phyloP scores from a whole-genome alignment of 2,113 vertebrate genomes.

The Pseudorectes ferrugineus region DNA sequence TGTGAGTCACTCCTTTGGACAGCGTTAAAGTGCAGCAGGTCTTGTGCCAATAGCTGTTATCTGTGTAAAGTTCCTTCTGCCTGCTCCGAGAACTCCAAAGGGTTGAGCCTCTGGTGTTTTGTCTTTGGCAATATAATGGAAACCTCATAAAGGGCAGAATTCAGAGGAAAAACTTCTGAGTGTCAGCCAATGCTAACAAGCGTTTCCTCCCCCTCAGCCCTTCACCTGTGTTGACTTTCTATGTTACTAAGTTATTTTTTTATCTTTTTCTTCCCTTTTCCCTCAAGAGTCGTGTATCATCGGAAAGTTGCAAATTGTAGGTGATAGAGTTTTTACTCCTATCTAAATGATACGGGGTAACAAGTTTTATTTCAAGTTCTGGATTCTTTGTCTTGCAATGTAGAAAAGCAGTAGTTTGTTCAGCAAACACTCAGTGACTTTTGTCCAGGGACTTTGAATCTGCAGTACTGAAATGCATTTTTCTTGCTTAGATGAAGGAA shows the following conservation, averaged over 20 bases:
- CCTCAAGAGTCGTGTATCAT: accelerated
- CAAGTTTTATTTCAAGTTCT: not conserved
- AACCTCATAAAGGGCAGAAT: not conserved
- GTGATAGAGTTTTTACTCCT: not conserved
- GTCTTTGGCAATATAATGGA: not conserved
- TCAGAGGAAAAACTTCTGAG: not conserved
- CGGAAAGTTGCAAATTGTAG: not conserved
- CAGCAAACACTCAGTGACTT: not conserved
- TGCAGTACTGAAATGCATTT: not conserved
- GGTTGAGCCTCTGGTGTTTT: not conserved
- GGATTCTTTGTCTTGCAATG: not conserved
- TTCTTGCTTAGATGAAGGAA: not conserved
- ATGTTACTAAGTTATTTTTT: not conserved
- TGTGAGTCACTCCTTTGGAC: not conserved
- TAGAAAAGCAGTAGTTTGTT: not conserved
- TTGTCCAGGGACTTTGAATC: not conserved
- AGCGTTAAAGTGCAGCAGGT: not conserved
- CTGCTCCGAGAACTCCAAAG: not conserved
- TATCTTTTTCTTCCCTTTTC: not conserved
- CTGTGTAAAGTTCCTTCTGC: not conserved
- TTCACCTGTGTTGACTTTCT: not conserved
- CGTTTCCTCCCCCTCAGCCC: not conserved
- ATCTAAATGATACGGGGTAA: not conserved
- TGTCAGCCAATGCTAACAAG: not conserved
- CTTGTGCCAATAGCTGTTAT: not conserved